Percentiles rank a stretch among this genome's conserved stretches.
These are phyloP conservation scores for Spilosoma lubricipeda DNA, from an alignment of 2,888 invertebrate species.

Conservation along the genomic window DNA sequence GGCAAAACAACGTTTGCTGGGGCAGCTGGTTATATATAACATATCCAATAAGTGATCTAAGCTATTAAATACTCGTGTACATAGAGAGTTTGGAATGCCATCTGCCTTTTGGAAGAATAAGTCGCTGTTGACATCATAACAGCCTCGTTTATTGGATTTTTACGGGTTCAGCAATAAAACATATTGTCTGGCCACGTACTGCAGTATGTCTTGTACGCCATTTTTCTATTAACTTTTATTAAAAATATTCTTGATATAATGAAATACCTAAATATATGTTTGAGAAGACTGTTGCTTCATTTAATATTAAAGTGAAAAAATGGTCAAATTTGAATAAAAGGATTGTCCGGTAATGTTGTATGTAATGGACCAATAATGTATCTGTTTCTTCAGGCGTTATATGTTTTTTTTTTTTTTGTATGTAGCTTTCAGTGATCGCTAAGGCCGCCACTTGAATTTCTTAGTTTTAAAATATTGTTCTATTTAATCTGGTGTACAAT, in stretches of 20 bases:
- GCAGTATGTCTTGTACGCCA: slow-evolving; percentile 56
- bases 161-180: slow-evolving; percentile 69
- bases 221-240: slow-evolving; percentile 44
- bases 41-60: neutral
- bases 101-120: slow-evolving; percentile 52
- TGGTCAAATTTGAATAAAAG: neutral
- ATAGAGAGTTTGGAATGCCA: slow-evolving; percentile 30
- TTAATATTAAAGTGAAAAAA: neutral
- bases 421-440: too few relatives aligned
- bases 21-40: too few relatives aligned
- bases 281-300: neutral
- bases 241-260: slow-evolving; percentile 23
- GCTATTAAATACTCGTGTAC: neutral
- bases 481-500: too few relatives aligned
- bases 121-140: slow-evolving; percentile 55
- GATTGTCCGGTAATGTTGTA: neutral
- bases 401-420: too few relatives aligned
- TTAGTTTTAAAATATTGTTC: too few relatives aligned
- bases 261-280: neutral
- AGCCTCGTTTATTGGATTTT: slow-evolving; percentile 65
- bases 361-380: neutral
- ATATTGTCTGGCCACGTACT: slow-evolving; percentile 59
- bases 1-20: too few relatives aligned
- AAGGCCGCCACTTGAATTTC: too few relatives aligned
- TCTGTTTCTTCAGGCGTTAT: neutral